Evolutionary conservation across 2,113 vertebrate species (phyloP).

Genomic region (Verasper variegatus): DNA sequence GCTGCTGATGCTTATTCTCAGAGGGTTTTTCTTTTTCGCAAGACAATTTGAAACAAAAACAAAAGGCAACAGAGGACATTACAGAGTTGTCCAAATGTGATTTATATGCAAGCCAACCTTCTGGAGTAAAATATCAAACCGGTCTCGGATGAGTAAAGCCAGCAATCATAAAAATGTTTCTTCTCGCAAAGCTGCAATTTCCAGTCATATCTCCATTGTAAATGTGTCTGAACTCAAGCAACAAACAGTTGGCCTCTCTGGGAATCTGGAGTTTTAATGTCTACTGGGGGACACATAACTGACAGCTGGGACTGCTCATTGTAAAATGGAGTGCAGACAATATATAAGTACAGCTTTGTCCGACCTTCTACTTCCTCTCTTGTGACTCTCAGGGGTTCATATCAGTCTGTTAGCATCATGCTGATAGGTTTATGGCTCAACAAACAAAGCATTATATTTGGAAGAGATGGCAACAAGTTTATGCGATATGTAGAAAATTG

Average conservation of each 20-base stretch:
- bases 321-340: not conserved
- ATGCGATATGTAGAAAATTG: constrained; percentile 58
- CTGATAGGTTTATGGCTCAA: constrained; percentile 67
- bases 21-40: not conserved
- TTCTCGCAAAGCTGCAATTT: constrained; percentile 4
- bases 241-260: constrained; percentile 13
- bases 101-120: not conserved
- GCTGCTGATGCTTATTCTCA: constrained; percentile 17
- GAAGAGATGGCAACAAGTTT: constrained; percentile 23
- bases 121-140: constrained; percentile 5
- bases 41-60: constrained; percentile 2
- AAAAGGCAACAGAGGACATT: not conserved
- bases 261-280: constrained; percentile 50
- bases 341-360: constrained; percentile 17
- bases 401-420: constrained; percentile 34
- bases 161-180: constrained; percentile 10
- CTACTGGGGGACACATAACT: constrained; percentile 7
- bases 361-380: constrained; percentile 64
- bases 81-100: not conserved
- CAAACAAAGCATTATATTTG: constrained; percentile 60
- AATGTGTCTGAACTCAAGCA: constrained; percentile 41
- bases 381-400: constrained; percentile 48
- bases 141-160: not conserved
- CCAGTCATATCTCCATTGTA: constrained; percentile 31
- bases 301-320: not conserved